Base-by-base conservation (phyloP, 2,888 invertebrate species). In the Dioctria linearis region DNA sequence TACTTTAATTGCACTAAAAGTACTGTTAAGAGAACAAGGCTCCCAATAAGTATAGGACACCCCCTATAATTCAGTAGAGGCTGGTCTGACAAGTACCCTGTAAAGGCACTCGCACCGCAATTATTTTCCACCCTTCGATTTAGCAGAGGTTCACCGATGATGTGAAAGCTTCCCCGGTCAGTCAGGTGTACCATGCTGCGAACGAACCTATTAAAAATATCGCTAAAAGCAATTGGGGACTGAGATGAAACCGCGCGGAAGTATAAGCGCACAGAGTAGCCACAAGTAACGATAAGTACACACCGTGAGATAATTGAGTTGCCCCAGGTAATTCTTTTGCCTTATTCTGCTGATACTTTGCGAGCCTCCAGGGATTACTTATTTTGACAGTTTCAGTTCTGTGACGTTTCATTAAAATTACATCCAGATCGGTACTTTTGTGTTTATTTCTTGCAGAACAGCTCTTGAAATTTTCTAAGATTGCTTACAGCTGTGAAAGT, bases 291-390 rank as follows among this genome's bases (percentile, higher is more conserved):
- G 78, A 73, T 80, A 81, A 80, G 80, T 80, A 82, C 73, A 82
- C 80, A 80, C 76, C 78, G 49, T 40, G 54, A 66, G 61, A 80
- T 82, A 82, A 82, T 82, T 82, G 80, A 69, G 81, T 73, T 63
- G 80, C 80, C 81, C 46, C 6, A 78, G 81, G 81, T 65, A 80
- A 71, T 71, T 78, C 78, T 71, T 13, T 25, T 66, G 39, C 76
- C 67, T 75, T 46, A 54, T 40, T 73, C 54, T 49, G 65, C 39
- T 75, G 66, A 81, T 73, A 54, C 71, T 78, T 81, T 78, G 54
- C 25, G 13, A 78, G 69, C 71, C 73, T 69, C 63, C 69, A 75
- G 49, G 51, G 11, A 25, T 59, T 67, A 49, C 54, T 71, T 54
- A 71, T 71, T 65, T 65, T 79, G 73, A 71, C 71, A 71, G 71